Base-by-base conservation (phyloP, 2,888 invertebrate genomes). In the Nomada fucata region DNA sequence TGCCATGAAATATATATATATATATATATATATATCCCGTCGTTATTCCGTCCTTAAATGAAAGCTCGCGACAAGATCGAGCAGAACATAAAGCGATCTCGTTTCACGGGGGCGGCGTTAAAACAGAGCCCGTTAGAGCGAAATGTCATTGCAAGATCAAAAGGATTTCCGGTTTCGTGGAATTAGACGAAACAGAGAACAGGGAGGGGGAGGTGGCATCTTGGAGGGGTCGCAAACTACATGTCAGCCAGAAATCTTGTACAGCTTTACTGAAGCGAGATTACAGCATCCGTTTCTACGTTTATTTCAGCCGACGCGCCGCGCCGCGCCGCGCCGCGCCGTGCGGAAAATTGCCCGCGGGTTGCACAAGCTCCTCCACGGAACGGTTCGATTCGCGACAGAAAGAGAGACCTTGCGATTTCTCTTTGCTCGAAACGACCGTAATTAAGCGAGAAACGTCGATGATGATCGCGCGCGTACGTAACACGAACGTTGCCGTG, bases 331-430 rank as follows among this genome's bases (percentile, higher is more conserved):
- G 23, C 23, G 23, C 68, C 65, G 53, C 65, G 53, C 61, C 72
- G 53, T 57, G 75, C 63, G 64, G 79, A 83, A 84, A 82, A 86
- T 82, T 82, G 76, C 73, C 65, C 59, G 57, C 65, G 20, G 68
- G 73, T 85, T 86, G 65, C 76, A 68, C 76, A 85, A 85, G 77
- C 70, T 61, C 69, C 57, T 36, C 36, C 52, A 18, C 29, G 23
- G 20, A 44, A 55, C 55, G 53, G 67, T 59, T 44, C 1, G 63
- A 67, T 23, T 36, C 52, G 61, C 26, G 60, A 76, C 47, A 53
- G 70, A 59, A 57, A 65, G 55, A 76, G 57, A 71, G 68, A 68
- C 61, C 47, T 50, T n/a, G 42, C 67, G 79, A 75, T 79, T 67
- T 72, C 59, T 60, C 52, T 65, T 36, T 53, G 26, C 11, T 36